phyloP scores from a whole-genome alignment of 2,797 vertebrate genomes.

The Hydrolagus colliei region DNA sequence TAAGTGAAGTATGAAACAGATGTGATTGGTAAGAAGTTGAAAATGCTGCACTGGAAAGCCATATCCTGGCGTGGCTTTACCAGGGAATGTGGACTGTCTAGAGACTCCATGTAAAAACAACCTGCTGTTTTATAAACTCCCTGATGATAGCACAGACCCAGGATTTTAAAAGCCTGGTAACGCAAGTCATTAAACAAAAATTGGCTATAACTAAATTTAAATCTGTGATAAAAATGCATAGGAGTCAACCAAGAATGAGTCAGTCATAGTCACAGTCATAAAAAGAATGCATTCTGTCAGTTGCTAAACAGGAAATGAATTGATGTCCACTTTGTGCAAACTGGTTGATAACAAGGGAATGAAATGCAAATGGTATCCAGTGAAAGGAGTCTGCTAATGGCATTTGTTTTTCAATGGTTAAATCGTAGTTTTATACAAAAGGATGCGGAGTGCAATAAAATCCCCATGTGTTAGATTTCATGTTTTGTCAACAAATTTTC shows the following conservation, averaged over 20 bases:
- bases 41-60: constrained; percentile 79
- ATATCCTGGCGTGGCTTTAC: constrained; percentile 66
- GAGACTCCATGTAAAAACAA: constrained; percentile 75
- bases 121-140: constrained; percentile 71
- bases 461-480: constrained; percentile 30
- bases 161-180: constrained; percentile 71
- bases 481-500: constrained; percentile 30
- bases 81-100: constrained; percentile 72
- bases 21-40: constrained; percentile 83
- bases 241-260: constrained; percentile 27
- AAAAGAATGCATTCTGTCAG: constrained; percentile 30
- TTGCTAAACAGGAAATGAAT: constrained; percentile 29
- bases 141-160: constrained; percentile 74
- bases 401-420: constrained; percentile 16
- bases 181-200: constrained; percentile 83
- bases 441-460: constrained; percentile 23
- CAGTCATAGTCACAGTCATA: constrained; percentile 20
- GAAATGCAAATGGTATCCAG: neutral
- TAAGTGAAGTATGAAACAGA: constrained; percentile 84
- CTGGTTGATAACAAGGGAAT: constrained; percentile 7
- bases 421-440: constrained; percentile 22
- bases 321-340: constrained; percentile 22
- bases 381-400: constrained; percentile 15
- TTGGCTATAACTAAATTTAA: constrained; percentile 85
- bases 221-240: constrained; percentile 58